Conservation (phyloP, 2,888 invertebrate species). For the Drosophila paramelanica region DNA sequence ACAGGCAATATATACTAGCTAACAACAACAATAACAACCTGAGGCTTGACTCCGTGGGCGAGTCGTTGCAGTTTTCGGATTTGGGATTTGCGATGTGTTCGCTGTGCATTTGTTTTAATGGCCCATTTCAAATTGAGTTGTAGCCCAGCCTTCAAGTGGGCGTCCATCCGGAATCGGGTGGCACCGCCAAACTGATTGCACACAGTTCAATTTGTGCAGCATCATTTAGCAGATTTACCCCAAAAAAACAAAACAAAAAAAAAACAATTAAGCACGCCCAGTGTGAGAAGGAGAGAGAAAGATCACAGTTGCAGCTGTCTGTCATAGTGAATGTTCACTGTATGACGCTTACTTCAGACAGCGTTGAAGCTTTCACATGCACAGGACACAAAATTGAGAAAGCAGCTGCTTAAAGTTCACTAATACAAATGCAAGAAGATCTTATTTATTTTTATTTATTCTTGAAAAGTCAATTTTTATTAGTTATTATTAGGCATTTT, state of each 20-base stretch:
- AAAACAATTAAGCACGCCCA: constrained; percentile 58
- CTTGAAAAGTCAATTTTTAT: neutral
- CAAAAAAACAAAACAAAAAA: constrained; percentile 35
- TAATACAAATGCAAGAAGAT: neutral
- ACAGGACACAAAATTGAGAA: neutral
- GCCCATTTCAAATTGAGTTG: constrained; percentile 77
- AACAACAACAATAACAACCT: constrained; percentile 13
- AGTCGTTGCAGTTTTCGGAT: constrained; percentile 30
- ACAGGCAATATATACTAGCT: constrained; percentile 36
- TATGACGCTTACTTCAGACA: neutral
- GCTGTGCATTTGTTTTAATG: constrained; percentile 74
- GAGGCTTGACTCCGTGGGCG: constrained; percentile 49
- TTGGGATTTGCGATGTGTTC: constrained; percentile 61
- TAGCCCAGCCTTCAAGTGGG: constrained; percentile 61
- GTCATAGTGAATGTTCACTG: constrained; percentile 23
- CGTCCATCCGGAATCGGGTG: constrained; percentile 59
- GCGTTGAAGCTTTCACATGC: constrained; percentile 1
- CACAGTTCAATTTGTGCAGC: constrained; percentile 75
- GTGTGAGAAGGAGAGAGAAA: constrained; percentile 32
- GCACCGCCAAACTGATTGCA: constrained; percentile 46
- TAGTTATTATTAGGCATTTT: neutral
- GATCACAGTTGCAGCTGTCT: constrained; percentile 14
- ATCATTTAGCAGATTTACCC: constrained; percentile 61
- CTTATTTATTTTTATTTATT: neutral
- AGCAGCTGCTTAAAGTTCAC: constrained; percentile 9